Base-by-base conservation (phyloP, 2,888 invertebrate genomes). In the Liodrosophila aerea region DNA sequence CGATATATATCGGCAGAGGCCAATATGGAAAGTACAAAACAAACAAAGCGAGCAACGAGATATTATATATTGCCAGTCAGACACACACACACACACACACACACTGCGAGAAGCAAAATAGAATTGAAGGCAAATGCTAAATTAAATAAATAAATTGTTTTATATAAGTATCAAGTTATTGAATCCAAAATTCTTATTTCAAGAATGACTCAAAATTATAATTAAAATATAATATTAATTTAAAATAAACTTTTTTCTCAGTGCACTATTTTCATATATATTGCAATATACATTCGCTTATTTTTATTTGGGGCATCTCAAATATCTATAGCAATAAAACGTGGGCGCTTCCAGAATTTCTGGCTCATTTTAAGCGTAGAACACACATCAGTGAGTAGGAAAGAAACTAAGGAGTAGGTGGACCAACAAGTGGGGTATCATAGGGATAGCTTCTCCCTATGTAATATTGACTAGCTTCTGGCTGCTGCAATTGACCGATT, bases 401-500 rank as follows among this genome's bases (percentile, higher is more conserved):
- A 22, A 22, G 22, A 22, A 22, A 22, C 3, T 22, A 22, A 22
- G n/a, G n/a, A n/a, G n/a, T n/a, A n/a, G n/a, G n/a, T n/a, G n/a
- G n/a, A n/a, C n/a, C n/a, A n/a, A n/a, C n/a, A n/a, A 22, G 22
- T 22, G 22, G 22, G 22, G 22, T 5, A n/a, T n/a, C n/a, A n/a
- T n/a, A n/a, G n/a, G n/a, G n/a, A n/a, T n/a, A n/a, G n/a, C n/a
- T n/a, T n/a, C n/a, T n/a, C n/a, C n/a, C n/a, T n/a, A n/a, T n/a
- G n/a, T n/a, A 46, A 64, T 60, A 52, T 63, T 65, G 60, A 69
- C 82, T n/a, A n/a, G 65, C 67, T 47, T 59, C 57, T 58, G 58
- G 64, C 58, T 64, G 62, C 64, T 71, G 46, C 67, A 60, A 74
- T 85, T 85, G 77, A 85, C 78, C 77, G 77, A 77, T 77, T 77